Evolutionary conservation across 2,113 vertebrate species (phyloP).

Genomic region (Corynorhinus townsendii): DNA sequence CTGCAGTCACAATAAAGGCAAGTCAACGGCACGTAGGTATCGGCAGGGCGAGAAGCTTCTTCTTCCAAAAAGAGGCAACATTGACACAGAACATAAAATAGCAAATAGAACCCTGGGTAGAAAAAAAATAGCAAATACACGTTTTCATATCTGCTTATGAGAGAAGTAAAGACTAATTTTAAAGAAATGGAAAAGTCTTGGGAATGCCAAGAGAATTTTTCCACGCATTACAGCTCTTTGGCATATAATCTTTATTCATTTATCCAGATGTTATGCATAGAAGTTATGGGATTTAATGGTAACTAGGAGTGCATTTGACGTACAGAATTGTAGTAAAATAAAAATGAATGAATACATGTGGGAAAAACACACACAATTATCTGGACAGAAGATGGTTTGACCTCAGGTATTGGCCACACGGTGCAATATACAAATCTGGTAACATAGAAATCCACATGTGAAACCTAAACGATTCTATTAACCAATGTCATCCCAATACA

Average conservation of each 20-base stretch:
- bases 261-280: slow-evolving; percentile 52
- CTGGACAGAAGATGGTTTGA: too few species aligned
- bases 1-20: neutral
- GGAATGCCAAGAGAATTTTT: slow-evolving; percentile 48
- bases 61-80: neutral
- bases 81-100: neutral
- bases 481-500: too few species aligned
- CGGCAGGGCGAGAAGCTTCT: neutral
- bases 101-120: neutral
- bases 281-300: neutral
- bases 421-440: too few species aligned
- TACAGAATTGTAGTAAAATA: neutral
- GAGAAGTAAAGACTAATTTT: slow-evolving; percentile 9
- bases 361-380: neutral
- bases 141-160: slow-evolving; percentile 31
- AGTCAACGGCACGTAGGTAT: neutral
- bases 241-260: slow-evolving; percentile 31
- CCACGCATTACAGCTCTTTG: slow-evolving; percentile 29
- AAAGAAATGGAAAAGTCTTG: slow-evolving; percentile 64
- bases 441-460: too few species aligned
- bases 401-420: too few species aligned
- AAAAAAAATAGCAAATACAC: slow-evolving; percentile 4
- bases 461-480: too few species aligned
- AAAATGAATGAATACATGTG: neutral
- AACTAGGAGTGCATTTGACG: slow-evolving; percentile 14